Base-by-base conservation (phyloP, 2,797 vertebrate species). In the Perodicticus potto region DNA sequence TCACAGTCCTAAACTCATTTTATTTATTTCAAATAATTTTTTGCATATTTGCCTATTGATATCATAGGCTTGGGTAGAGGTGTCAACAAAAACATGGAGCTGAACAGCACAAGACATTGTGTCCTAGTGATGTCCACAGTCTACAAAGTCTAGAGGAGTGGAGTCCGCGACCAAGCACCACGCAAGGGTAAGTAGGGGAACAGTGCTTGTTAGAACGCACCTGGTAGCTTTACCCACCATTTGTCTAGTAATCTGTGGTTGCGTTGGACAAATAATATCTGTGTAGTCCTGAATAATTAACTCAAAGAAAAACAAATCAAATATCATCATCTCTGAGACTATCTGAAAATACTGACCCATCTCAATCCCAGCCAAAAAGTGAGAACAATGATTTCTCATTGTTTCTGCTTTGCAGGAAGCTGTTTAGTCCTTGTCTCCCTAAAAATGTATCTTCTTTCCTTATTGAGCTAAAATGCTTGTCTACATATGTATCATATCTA, bases 21-120 rank as follows among this genome's bases (percentile, higher is more conserved):
- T 86, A 81, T 20, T 95, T 70, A 73, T 84, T 80, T 72, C 40
- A 91, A 77, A 22, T 87, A 59, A 67, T 7, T n/a, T 67, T 92
- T 67, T 83, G 49, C 45, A 43, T 61, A 84, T 76, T 23, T 82
- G 49, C 22, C 17, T 73, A 25, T 57, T 84, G 40, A 86, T 59
- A 57, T 22, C 61, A 22, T 65, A 40, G 23, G 5, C 53, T 34
- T 43, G 45, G 5, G 29, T 90, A 32, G 53, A 9, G 12, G 10
- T 1, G 72, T 10, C 27, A 59, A 86, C 59, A 81, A 49, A 86
- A 55, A 92, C 29, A 19, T 53, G 61, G n/a, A 86, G 3, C 25
- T 43, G 55, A 63, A 34, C 27, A 5, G 59, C 43, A 87, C 2
- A 82, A 65, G 29, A 17, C 20, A 25, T 1, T 9, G 2, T 73